Base-by-base conservation (phyloP, 2,113 vertebrate genomes). In the Calidris pygmaea region DNA sequence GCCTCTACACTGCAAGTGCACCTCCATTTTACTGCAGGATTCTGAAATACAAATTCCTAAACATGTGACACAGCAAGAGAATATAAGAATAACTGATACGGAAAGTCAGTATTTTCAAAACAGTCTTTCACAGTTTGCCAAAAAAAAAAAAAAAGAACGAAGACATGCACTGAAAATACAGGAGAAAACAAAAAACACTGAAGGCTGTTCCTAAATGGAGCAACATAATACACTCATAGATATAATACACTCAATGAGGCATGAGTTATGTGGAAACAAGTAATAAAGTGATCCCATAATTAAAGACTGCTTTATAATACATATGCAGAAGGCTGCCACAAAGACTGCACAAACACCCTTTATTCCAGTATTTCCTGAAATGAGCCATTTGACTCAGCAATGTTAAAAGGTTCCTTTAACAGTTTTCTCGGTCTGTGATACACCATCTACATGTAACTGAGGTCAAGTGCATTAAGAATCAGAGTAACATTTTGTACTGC, bases 321-420 rank as follows among this genome's bases (percentile, higher is more conserved):
- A 1, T 10, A 70, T 32, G 85, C 39, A 87, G 74, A 82, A 92
- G 53, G 67, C 74, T 90, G 82, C 50, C 79, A 85, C 88, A 85
- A 83, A 95, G 85, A 23, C 48, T 76, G 67, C 21, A 89, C 85
- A 93, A 91, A 85, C 58, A 68, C 34, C 48, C 87, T 76, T 93
- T 95, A 85, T 85, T 59, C 86, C 76, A 71, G 58, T 21, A 73
- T 52, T 96, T 96, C 87, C 94, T 96, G 91, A 94, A 95, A 84
- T 18, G 29, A 87, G 87, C 72, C 70, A 39, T 95, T 92, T 60
- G 73, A 71, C 52, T 91, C 4, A 0, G 30, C 73, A 59, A 89
- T 30, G 73, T 41, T 85, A 79, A 96, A 92, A 89, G 62, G 43
- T 32, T 92, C 84, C 85, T 97, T 95, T 56, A 94, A 85, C 70